Conservation (phyloP, 2,113 vertebrate species). For the Candoia aspera region DNA sequence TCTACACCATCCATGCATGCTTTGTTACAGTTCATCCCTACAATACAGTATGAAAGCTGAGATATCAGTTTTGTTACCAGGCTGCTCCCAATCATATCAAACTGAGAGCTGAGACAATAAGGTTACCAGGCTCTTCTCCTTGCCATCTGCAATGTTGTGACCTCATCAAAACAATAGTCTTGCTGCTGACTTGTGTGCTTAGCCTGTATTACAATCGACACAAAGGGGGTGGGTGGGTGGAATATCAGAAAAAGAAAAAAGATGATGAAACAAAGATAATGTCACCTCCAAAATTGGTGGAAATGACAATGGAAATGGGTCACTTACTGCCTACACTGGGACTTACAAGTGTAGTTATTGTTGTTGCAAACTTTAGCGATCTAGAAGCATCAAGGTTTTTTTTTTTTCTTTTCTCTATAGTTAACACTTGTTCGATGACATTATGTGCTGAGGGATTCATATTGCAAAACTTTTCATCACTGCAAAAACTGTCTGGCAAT, state of each 20-base stretch:
- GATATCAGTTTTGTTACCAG: slow-evolving; percentile 24
- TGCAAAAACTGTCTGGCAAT: neutral
- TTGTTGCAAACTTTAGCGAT: neutral
- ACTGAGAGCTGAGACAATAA: slow-evolving; percentile 43
- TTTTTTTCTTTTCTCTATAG: neutral
- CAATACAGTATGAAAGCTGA: neutral
- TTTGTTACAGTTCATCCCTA: slow-evolving; percentile 14
- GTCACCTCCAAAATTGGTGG: neutral
- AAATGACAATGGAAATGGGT: neutral
- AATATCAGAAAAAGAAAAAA: neutral
- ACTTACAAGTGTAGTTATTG: neutral
- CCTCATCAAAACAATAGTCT: slow-evolving; percentile 7
- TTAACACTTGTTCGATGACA: neutral
- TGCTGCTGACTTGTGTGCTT: neutral
- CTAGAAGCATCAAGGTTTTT: neutral
- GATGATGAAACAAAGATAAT: neutral
- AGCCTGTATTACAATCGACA: slow-evolving; percentile 26
- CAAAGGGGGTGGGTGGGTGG: neutral
- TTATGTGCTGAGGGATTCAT: neutral
- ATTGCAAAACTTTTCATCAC: neutral
- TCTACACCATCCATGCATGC: slow-evolving; percentile 39
- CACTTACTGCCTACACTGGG: neutral
- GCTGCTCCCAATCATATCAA: slow-evolving; percentile 36
- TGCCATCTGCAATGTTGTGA: slow-evolving; percentile 3
- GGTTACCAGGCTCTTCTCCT: slow-evolving; percentile 16